phyloP scores from a whole-genome alignment of 1,140 invertebrate genomes.

The Bombus impatiens region DNA sequence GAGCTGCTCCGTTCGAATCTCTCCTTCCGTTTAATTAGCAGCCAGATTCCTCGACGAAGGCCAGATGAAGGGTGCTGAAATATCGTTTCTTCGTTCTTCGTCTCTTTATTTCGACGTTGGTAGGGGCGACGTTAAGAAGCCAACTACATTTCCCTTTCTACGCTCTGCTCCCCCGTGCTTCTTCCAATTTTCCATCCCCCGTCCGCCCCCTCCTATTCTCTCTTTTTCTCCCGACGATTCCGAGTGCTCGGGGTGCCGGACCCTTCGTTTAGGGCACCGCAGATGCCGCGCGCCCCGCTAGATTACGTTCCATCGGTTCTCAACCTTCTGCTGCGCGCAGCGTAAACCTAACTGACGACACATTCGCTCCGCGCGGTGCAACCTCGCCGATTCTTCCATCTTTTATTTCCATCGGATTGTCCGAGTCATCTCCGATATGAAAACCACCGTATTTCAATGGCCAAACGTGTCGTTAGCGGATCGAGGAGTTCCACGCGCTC shows the following conservation, averaged over 20 bases:
- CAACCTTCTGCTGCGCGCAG: not conserved
- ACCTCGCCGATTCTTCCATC: too few relatives aligned
- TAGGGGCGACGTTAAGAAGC: conserved; percentile 34
- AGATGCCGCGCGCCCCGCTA: conserved; percentile 65
- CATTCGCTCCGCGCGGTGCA: too few relatives aligned
- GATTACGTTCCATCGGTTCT: conserved; percentile 56
- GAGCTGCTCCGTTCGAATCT: not conserved
- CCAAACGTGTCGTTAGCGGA: too few relatives aligned
- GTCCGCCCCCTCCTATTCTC: not conserved
- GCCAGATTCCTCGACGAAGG: not conserved
- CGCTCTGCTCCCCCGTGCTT: not conserved
- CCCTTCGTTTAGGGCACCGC: conserved; percentile 66
- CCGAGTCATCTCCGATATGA: not conserved
- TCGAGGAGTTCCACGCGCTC: too few relatives aligned
- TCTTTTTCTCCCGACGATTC: not conserved
- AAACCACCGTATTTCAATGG: too few relatives aligned
- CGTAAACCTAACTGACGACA: too few relatives aligned
- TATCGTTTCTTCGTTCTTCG: conserved; percentile 25
- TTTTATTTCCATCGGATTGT: accelerated
- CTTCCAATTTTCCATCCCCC: conserved; percentile 29
- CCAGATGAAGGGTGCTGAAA: not conserved
- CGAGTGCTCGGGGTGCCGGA: conserved; percentile 53
- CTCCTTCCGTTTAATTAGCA: conserved; percentile 32
- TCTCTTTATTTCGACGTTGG: conserved; percentile 42
- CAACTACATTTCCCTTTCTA: conserved; percentile 51